Percentiles rank a stretch among this genome's conserved stretches.
Evolutionary conservation across 2,113 vertebrate genomes (phyloP).

Genomic region (Bettongia penicillata): DNA sequence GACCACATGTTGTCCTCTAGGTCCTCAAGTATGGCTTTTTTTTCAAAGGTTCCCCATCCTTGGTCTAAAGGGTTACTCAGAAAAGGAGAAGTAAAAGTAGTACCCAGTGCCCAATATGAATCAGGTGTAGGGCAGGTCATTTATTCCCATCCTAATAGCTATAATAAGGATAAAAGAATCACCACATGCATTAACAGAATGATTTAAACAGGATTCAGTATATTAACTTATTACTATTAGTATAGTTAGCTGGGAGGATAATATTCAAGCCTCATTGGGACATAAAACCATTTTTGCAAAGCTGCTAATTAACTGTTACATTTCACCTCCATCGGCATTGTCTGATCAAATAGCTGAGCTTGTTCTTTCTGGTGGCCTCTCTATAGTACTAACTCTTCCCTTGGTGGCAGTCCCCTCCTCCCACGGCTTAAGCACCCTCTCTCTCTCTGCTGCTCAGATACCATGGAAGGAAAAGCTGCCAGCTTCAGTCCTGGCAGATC

Average conservation of each 20-base stretch:
- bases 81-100: neutral
- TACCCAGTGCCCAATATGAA: neutral
- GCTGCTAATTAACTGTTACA: neutral
- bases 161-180: neutral
- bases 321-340: neutral
- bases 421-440: neutral
- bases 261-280: neutral
- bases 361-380: neutral
- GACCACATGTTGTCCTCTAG: no score
- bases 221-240: neutral
- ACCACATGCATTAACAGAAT: neutral
- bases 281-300: neutral
- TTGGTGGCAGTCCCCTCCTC: neutral
- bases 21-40: no score
- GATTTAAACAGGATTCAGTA: conserved; percentile 1
- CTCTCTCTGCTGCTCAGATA: neutral
- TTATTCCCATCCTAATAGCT: neutral
- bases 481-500: neutral
- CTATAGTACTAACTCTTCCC: neutral
- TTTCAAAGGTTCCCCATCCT: no score
- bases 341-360: conserved; percentile 2
- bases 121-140: neutral
- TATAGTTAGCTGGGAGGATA: conserved; percentile 2
- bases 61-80: neutral
- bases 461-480: neutral